Percentiles rank a stretch among this genome's conserved stretches.
Evolutionary conservation across 2,888 invertebrate species (phyloP).

Genomic region (Malachius bipustulatus): DNA sequence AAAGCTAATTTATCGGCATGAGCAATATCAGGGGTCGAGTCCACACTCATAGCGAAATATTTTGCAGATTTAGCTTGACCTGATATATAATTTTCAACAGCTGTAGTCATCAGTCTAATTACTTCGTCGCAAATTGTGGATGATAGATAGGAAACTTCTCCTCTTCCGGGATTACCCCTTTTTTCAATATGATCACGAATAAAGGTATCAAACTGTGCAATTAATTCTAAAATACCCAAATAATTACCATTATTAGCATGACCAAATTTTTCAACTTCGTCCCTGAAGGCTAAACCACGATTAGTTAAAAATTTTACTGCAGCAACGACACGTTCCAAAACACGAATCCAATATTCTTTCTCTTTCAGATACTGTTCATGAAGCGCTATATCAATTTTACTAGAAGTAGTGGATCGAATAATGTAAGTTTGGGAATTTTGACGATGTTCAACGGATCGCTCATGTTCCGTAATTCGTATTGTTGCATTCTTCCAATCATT

Average conservation of each 20-base stretch:
- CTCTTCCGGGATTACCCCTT: constrained; percentile 1
- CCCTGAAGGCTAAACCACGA: constrained; percentile 17
- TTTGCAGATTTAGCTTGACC: constrained; percentile 4
- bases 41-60: constrained; percentile 6
- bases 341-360: constrained; percentile 21
- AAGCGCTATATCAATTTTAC: constrained; percentile 13
- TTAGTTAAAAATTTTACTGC: constrained; percentile 14
- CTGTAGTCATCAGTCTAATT: not conserved
- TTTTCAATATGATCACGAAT: not conserved
- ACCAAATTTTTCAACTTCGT: constrained; percentile 22
- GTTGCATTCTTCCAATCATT: constrained; percentile 5
- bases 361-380: constrained; percentile 13
- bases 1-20: constrained; percentile 5
- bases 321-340: constrained; percentile 22
- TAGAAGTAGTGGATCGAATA: constrained; percentile 2
- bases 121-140: not conserved
- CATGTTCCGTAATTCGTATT: not conserved
- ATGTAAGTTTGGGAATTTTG: not conserved
- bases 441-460: not conserved
- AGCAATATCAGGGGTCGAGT: constrained; percentile 6
- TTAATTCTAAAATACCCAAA: not conserved
- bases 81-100: not conserved
- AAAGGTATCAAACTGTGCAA: constrained; percentile 3
- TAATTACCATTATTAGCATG: constrained; percentile 23
- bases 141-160: not conserved